A percentile compares a stretch with the other conserved stretches of the same genome.
Evolutionary conservation across 2,888 invertebrate species (phyloP).

Genomic region (Chaetogeoica ovagalla): DNA sequence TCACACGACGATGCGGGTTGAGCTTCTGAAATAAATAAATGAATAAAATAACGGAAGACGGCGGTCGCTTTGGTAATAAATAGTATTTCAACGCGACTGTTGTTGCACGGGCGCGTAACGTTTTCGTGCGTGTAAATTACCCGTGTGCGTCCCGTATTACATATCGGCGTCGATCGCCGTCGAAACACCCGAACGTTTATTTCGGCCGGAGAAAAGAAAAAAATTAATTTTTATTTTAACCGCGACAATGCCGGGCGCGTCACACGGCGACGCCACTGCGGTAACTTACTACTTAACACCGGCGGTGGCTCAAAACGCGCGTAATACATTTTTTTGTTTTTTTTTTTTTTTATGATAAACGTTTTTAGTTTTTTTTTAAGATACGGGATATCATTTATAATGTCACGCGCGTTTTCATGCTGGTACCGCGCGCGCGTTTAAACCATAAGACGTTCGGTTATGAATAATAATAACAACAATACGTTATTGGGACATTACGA

Average conservation of each 20-base stretch:
- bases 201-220: constrained; percentile 21
- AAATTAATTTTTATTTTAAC: too few relatives aligned
- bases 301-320: too few relatives aligned
- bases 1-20: too few relatives aligned
- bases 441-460: constrained; percentile 51
- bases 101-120: not conserved
- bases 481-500: too few relatives aligned
- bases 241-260: not conserved
- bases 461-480: constrained; percentile 35
- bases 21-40: too few relatives aligned
- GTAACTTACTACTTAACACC: constrained; percentile 49
- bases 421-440: constrained; percentile 12
- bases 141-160: constrained; percentile 47
- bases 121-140: constrained; percentile 41
- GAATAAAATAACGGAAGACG: too few relatives aligned
- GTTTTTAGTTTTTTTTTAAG: not conserved
- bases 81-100: constrained; percentile 8
- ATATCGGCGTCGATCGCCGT: too few relatives aligned
- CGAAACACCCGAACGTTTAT: not conserved
- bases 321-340: too few relatives aligned
- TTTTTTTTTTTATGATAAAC: not conserved
- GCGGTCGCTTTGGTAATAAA: not conserved
- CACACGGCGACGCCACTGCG: constrained; percentile 16
- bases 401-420: constrained; percentile 21
- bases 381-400: constrained; percentile 43